Base-by-base conservation (phyloP, 1,140 invertebrate genomes). In the Drosophila kohkoa region DNA sequence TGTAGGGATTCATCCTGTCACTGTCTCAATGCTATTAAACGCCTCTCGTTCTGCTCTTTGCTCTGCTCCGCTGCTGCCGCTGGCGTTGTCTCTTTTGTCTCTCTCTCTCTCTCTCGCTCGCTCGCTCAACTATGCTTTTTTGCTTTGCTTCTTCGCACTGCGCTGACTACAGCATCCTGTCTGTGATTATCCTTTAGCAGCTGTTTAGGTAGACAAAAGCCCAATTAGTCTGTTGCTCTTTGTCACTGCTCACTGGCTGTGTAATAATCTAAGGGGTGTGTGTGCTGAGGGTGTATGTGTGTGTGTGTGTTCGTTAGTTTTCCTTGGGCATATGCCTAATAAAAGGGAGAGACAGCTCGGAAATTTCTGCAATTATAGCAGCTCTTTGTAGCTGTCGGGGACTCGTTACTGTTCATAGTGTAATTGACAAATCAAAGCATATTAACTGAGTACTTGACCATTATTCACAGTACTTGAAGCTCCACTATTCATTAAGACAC, bases 1-100 rank as follows among this genome's bases (percentile, higher is more conserved):
- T 90, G 49, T 90, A 90, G 68, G 87, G 87, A 90, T 90, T 90
- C 87, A 90, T 90, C 70, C 52, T 28, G 11, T 11, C 45, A 35
- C 49, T 59, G 11, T 52, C 15, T 55, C 62, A 25, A 43, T n/a
- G 57, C 16, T 2, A 54, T 43, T 35, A 30, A n/a, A 51, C 48
- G 20, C 20, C 62, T 30, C 10, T 51, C 49, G 58, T 54, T 25
- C 70, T 62, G 30, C 11, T 8, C 48, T 58, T 28, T 25, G 20
- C 3, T 11, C 60, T 76, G 1, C 16, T 59, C 51, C 48, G 2
- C 20, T 66, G 2, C 20, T 66, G 15, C 15, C 1, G 10, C 57
- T 60, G 32, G 16, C 7, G 11, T 5, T 45, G 8, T 51, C 4
- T 28, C n/a, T 20, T 60, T 25, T 38, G 35, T 38, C 67, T 58